phyloP scores from a whole-genome alignment of 2,113 vertebrate species.

The Cephalophus harveyi region DNA sequence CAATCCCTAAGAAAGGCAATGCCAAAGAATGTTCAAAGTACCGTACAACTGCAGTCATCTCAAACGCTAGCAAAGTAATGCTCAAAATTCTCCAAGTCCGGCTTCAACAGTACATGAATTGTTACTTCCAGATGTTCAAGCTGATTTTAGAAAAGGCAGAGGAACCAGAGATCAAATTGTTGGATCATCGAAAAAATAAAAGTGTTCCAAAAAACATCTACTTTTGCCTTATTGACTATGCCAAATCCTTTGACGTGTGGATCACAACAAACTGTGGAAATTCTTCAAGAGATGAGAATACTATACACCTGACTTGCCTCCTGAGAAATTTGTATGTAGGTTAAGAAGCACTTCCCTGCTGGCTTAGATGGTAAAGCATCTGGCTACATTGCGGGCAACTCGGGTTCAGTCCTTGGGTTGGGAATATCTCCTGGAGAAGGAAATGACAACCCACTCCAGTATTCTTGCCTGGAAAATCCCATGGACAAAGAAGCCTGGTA shows the following conservation, averaged over 20 bases:
- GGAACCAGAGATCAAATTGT: not conserved
- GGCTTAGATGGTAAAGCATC: not conserved
- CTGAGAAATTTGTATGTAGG: not conserved
- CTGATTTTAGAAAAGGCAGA: not conserved
- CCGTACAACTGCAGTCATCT: fast-evolving
- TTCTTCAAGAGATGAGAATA: not conserved
- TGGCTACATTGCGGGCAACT: not conserved
- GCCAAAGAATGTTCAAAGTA: not conserved
- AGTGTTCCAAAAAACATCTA: not conserved
- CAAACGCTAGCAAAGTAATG: not conserved
- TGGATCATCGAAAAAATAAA: not conserved
- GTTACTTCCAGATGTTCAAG: not conserved
- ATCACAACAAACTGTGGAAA: not conserved
- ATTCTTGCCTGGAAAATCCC: not conserved
- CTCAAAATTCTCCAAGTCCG: not conserved
- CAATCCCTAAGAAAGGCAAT: not conserved
- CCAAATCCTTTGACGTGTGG: not conserved
- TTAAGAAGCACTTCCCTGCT: not conserved
- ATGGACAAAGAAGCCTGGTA: not conserved
- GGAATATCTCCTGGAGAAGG: not conserved
- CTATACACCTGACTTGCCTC: not conserved
- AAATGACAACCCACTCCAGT: not conserved
- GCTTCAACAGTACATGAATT: not conserved
- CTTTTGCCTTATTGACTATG: not conserved
- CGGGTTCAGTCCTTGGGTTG: not conserved